Percentiles rank a stretch among this genome's conserved stretches.
phyloP scores from a whole-genome alignment of 2,888 invertebrate species.

The Dicyrtomina minuta region DNA sequence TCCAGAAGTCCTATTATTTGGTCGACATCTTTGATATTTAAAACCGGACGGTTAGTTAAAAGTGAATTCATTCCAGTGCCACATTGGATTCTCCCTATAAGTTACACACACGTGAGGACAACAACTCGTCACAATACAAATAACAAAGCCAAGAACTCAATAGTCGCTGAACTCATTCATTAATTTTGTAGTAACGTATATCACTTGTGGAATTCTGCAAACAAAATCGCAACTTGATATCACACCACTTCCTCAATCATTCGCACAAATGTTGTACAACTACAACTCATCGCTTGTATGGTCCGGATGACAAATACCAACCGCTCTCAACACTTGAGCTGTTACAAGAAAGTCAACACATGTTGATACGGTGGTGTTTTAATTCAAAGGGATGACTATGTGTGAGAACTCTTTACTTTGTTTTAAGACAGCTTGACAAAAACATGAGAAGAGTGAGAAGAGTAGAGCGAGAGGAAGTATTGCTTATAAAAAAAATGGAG shows the following conservation, averaged over 20 bases:
- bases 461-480: conserved; percentile 23
- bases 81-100: no score
- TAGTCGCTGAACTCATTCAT: no score
- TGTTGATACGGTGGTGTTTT: not conserved
- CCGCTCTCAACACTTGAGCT: not conserved
- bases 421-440: conserved; percentile 2
- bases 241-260: conserved; percentile 9
- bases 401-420: conserved; percentile 10
- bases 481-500: conserved; percentile 21
- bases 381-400: not conserved
- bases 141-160: no score
- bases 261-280: not conserved
- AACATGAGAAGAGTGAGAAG: conserved; percentile 4
- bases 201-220: not conserved
- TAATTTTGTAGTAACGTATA: not conserved
- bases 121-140: no score
- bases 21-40: not conserved
- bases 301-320: no score
- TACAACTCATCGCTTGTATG: no score
- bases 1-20: not conserved
- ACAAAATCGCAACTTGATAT: conserved; percentile 24
- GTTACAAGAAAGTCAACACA: not conserved
- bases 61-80: no score
- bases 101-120: no score
- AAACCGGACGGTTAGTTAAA: no score